phyloP scores from a whole-genome alignment of 2,113 vertebrate species.

The Miniopterus natalensis region DNA sequence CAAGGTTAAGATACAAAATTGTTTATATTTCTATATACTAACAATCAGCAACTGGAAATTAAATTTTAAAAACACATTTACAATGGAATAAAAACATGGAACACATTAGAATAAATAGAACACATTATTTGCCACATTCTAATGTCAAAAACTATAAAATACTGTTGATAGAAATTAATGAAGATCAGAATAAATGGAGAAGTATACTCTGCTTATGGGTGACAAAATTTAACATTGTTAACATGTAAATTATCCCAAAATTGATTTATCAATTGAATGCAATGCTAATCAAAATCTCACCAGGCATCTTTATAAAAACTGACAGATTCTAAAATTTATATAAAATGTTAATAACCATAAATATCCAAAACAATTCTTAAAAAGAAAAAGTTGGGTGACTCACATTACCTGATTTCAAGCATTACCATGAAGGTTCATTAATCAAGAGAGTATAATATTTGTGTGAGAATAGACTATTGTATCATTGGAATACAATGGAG shows the following conservation, averaged over 20 bases:
- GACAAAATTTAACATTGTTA: not conserved
- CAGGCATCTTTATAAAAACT: not conserved
- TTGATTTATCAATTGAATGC: not conserved
- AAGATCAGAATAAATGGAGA: not conserved
- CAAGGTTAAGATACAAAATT: not conserved
- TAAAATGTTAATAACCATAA: not conserved
- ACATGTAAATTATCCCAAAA: not conserved
- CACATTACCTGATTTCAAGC: not conserved
- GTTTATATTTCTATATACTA: not conserved
- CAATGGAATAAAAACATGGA: not conserved
- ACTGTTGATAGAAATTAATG: not conserved
- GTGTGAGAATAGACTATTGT: not conserved
- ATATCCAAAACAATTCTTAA: not conserved
- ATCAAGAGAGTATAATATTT: not conserved
- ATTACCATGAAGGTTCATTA: not conserved
- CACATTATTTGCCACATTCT: not conserved
- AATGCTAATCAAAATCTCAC: not conserved
- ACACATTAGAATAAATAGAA: not conserved
- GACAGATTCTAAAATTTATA: not conserved
- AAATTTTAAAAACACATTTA: not conserved
- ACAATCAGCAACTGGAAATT: not conserved
- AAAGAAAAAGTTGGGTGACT: not conserved
- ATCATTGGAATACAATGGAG: not conserved
- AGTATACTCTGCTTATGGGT: not conserved
- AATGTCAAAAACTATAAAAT: not conserved